Percentiles rank a stretch among this genome's conserved stretches.
These are phyloP conservation scores for Sitta europaea DNA, from an alignment of 2,113 vertebrate species.

Conservation along the genomic window DNA sequence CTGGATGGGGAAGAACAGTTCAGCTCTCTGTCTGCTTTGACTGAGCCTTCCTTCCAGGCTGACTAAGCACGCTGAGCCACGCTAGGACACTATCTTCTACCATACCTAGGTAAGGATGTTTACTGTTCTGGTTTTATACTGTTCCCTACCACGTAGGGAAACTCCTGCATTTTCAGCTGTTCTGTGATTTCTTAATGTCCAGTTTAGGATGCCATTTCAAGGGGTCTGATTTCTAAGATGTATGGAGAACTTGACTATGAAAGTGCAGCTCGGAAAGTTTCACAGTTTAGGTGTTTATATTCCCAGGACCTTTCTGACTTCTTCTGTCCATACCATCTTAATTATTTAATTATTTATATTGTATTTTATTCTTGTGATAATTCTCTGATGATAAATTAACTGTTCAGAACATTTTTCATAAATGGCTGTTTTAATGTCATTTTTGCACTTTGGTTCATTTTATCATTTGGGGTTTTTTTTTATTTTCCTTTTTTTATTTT, in stretches of 20 bases:
- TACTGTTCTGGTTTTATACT: neutral
- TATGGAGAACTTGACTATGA: neutral
- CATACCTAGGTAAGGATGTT: conserved; percentile 57
- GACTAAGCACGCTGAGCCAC: neutral
- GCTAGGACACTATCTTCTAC: neutral
- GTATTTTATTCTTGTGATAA: neutral
- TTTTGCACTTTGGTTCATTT: neutral
- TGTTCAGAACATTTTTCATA: neutral
- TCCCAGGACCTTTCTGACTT: neutral
- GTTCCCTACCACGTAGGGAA: neutral
- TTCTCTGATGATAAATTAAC: neutral
- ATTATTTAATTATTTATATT: neutral
- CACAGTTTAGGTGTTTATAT: neutral
- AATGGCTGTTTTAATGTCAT: neutral
- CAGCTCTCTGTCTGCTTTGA: neutral
- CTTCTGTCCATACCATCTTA: neutral
- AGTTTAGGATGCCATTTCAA: neutral
- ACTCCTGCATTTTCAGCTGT: neutral
- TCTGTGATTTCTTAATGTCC: neutral
- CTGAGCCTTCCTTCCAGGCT: neutral
- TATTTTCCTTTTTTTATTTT: neutral
- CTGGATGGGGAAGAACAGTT: conserved; percentile 32
- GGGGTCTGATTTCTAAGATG: neutral
- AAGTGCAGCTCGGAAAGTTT: neutral
- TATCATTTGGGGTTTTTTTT: neutral